Percentiles rank a stretch among this genome's conserved stretches.
Evolutionary conservation across 2,888 invertebrate species (phyloP).

Genomic region (Noctua fimbriata): DNA sequence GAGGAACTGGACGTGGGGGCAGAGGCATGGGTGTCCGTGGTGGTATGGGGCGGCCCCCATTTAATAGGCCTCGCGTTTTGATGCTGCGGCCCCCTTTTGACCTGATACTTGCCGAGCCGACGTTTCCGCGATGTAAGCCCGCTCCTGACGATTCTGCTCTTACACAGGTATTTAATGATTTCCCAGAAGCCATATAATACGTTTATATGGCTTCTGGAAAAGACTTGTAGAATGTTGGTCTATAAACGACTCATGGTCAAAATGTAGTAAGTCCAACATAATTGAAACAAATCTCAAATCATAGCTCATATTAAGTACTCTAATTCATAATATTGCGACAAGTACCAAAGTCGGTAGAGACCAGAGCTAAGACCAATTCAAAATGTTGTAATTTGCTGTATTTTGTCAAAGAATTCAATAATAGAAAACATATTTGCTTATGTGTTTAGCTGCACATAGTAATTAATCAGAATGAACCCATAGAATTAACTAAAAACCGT

Average conservation of each 20-base stretch:
- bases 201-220: neutral
- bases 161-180: constrained; percentile 91
- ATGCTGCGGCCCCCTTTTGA: constrained; percentile 95
- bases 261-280: neutral
- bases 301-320: neutral
- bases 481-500: no score
- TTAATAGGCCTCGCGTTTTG: constrained; percentile 84
- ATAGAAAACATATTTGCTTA: neutral
- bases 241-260: neutral
- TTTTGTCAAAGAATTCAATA: neutral
- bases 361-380: neutral
- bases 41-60: constrained; percentile 89
- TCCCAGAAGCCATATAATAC: no score
- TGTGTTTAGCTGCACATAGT: no score
- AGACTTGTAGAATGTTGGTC: neutral
- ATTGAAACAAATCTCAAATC: neutral
- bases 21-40: constrained; percentile 92
- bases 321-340: neutral
- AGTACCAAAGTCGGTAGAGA: neutral
- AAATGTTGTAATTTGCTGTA: neutral
- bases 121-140: constrained; percentile 95
- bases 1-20: constrained; percentile 92
- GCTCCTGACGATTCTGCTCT: constrained; percentile 95
- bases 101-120: constrained; percentile 95
- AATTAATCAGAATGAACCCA: no score